Conservation (phyloP, 2,888 invertebrate genomes). For the Tenthredo amoena region DNA sequence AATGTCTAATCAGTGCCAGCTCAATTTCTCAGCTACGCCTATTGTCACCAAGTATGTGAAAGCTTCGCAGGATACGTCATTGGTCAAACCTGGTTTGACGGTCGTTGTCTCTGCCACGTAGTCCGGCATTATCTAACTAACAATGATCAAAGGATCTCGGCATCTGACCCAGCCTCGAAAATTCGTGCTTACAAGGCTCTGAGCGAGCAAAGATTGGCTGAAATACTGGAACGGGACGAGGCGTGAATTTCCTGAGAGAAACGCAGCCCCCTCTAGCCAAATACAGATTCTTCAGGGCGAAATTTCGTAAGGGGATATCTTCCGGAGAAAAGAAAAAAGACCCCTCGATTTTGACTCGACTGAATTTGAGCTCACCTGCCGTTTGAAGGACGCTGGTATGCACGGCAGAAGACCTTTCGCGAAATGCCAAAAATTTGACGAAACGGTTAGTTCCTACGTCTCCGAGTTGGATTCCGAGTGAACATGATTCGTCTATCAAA, state of each 20-base stretch:
- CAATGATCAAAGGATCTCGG: neutral
- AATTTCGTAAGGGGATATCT: conserved; percentile 5
- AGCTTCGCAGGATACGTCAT: conserved; percentile 22
- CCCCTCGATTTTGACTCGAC: neutral
- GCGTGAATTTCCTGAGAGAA: neutral
- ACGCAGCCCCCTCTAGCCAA: neutral
- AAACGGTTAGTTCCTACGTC: neutral
- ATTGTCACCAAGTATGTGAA: conserved; percentile 49
- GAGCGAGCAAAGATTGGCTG: conserved; percentile 1
- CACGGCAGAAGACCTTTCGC: neutral
- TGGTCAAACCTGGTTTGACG: neutral
- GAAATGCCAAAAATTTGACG: neutral
- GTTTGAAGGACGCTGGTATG: neutral
- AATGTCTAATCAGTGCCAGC: conserved; percentile 77
- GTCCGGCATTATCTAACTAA: neutral
- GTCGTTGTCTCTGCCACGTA: neutral
- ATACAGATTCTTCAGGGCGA: conserved; percentile 1
- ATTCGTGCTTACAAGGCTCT: neutral
- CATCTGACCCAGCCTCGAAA: neutral
- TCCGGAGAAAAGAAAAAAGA: neutral
- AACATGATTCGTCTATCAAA: conserved; percentile 6
- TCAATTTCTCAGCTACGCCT: conserved; percentile 68
- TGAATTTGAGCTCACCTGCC: neutral
- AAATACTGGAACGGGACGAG: neutral
- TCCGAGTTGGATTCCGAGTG: neutral